These are phyloP conservation scores for Nansenia antarctica DNA, from an alignment of 2,113 vertebrate species.

Conservation along the genomic window DNA sequence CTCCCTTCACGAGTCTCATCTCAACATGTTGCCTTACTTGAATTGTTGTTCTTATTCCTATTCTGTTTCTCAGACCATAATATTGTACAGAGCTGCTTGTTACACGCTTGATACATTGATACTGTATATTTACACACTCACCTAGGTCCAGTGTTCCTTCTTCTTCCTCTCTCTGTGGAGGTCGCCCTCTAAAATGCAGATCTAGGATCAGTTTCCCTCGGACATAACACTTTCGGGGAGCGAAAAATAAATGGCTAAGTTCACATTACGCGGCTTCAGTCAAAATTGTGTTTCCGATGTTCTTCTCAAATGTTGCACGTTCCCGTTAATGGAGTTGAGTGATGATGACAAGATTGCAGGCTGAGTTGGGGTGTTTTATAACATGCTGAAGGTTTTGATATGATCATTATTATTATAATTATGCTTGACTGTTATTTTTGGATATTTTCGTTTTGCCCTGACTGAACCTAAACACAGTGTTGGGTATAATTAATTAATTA, in stretches of 20 bases:
- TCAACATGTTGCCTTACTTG: slow-evolving; percentile 76
- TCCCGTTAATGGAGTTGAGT: not conserved
- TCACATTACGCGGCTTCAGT: not conserved
- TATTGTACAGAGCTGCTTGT: slow-evolving; percentile 52
- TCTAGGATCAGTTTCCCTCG: slow-evolving; percentile 2
- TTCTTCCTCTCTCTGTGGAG: not conserved
- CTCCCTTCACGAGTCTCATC: slow-evolving; percentile 10
- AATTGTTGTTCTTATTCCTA: slow-evolving; percentile 47
- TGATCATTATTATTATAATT: not conserved
- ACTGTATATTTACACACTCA: slow-evolving; percentile 9
- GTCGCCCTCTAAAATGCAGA: slow-evolving; percentile 14
- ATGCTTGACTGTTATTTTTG: not conserved
- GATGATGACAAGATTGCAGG: not conserved
- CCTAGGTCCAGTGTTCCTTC: slow-evolving; percentile 29
- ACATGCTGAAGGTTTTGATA: not conserved
- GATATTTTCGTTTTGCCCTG: not conserved
- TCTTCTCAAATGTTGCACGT: not conserved
- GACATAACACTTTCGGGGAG: not conserved
- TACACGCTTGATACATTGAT: slow-evolving; percentile 33
- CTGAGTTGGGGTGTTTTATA: not conserved
- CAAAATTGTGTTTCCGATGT: not conserved
- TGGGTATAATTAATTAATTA: no score
- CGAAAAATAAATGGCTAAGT: not conserved
- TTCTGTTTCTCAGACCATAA: slow-evolving; percentile 23
- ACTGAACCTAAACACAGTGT: not conserved